phyloP scores from a whole-genome alignment of 1,140 invertebrate genomes.

The Drosophila orena region DNA sequence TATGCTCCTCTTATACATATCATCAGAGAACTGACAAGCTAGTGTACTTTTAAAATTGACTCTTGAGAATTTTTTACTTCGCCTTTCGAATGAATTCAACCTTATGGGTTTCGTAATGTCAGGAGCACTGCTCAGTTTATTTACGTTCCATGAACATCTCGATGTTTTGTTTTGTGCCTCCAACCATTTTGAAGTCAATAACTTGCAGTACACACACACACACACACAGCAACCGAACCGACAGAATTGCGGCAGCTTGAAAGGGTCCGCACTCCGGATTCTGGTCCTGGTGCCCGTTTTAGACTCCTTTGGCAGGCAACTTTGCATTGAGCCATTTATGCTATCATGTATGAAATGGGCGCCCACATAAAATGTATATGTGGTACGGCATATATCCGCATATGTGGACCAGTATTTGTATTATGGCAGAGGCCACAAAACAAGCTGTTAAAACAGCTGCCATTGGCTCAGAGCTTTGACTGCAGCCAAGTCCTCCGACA shows the following conservation, averaged over 20 bases:
- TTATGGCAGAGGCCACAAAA: constrained; percentile 62
- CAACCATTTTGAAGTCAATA: constrained; percentile 47
- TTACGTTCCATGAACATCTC: constrained; percentile 29
- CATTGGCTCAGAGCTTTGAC: constrained; percentile 39
- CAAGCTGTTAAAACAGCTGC: constrained; percentile 76
- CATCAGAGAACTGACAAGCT: no score
- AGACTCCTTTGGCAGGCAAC: constrained; percentile 44
- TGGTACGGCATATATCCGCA: not conserved
- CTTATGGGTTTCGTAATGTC: constrained; percentile 20
- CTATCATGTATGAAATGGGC: constrained; percentile 61
- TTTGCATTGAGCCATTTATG: constrained; percentile 61
- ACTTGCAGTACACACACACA: constrained; percentile 26
- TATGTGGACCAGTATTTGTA: constrained; percentile 45
- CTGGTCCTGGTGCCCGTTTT: constrained; percentile 7
- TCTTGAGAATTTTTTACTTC: not conserved
- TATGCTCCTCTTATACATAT: no score
- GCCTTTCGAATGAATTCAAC: not conserved
- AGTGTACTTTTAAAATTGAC: not conserved
- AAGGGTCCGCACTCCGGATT: constrained; percentile 18
- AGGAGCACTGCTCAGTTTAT: constrained; percentile 13
- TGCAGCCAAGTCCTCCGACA: constrained; percentile 50
- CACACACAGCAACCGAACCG: no score
- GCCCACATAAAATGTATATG: constrained; percentile 51
- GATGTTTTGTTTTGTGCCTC: constrained; percentile 25
- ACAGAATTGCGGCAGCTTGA: constrained; percentile 29